Conservation (phyloP, 1,140 invertebrate species). For the Drosophila yakuba region DNA sequence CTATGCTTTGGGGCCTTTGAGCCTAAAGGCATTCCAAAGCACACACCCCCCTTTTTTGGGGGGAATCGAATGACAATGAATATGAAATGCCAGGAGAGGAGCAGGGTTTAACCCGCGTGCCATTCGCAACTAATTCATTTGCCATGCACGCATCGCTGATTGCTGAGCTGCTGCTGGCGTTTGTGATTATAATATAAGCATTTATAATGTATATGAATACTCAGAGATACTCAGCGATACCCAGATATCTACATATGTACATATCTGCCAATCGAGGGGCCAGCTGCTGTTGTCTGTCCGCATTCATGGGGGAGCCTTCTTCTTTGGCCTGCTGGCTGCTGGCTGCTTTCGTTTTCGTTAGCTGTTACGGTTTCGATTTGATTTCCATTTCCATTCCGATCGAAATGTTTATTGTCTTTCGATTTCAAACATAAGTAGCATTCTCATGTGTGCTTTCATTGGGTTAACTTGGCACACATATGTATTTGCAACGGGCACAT, state of each 20-base stretch:
- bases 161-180: conserved; percentile 36
- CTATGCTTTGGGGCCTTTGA: conserved; percentile 27
- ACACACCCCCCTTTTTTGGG: background rate
- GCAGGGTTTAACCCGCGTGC: conserved; percentile 29
- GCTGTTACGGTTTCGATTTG: conserved; percentile 9
- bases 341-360: conserved; percentile 26
- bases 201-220: conserved; percentile 33
- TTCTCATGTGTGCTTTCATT: conserved; percentile 30
- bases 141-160: conserved; percentile 58
- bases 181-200: conserved; percentile 49
- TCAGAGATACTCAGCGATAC: background rate
- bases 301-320: conserved; percentile 16
- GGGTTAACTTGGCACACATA: conserved; percentile 71
- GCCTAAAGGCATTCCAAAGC: background rate
- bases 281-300: conserved; percentile 54
- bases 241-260: conserved; percentile 1
- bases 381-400: conserved; percentile 46
- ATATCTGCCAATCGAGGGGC: conserved; percentile 11
- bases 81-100: conserved; percentile 39
- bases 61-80: conserved; percentile 30
- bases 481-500: conserved; percentile 42
- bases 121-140: conserved; percentile 59
- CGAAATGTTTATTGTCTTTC: conserved; percentile 60
- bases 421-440: conserved; percentile 36
- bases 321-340: conserved; percentile 51